phyloP scores from a whole-genome alignment of 2,113 vertebrate genomes.

The Apteryx mantelli region DNA sequence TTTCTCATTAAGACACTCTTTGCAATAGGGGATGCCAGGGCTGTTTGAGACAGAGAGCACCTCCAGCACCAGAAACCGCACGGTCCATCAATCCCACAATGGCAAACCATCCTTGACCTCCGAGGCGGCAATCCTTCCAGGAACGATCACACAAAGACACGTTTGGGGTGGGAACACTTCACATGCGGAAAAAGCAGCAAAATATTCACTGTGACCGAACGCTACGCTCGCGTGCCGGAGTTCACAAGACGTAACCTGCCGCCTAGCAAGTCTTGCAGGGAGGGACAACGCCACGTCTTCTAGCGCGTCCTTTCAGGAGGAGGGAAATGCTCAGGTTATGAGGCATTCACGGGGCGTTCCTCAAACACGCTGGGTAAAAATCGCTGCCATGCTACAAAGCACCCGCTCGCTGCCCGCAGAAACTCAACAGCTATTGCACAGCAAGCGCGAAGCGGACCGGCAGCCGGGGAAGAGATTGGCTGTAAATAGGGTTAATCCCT shows the following conservation, averaged over 20 bases:
- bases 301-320: not conserved
- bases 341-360: not conserved
- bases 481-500: slow-evolving; percentile 81
- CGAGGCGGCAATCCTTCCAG: not conserved
- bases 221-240: not conserved
- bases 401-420: not conserved
- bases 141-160: not conserved
- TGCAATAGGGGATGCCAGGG: not conserved
- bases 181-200: not conserved
- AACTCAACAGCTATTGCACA: slow-evolving; percentile 11
- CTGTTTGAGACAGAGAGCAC: not conserved
- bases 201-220: not conserved
- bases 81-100: not conserved
- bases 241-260: not conserved
- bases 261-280: not conserved
- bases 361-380: not conserved
- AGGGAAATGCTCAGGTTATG: not conserved
- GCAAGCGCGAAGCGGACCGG: slow-evolving; percentile 22
- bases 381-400: not conserved
- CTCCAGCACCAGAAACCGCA: not conserved
- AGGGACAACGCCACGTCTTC: not conserved
- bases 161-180: not conserved
- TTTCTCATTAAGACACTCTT: not conserved
- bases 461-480: not conserved
- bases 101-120: not conserved